phyloP scores from a whole-genome alignment of 2,113 vertebrate genomes.

The Cyanoliseus patagonus region DNA sequence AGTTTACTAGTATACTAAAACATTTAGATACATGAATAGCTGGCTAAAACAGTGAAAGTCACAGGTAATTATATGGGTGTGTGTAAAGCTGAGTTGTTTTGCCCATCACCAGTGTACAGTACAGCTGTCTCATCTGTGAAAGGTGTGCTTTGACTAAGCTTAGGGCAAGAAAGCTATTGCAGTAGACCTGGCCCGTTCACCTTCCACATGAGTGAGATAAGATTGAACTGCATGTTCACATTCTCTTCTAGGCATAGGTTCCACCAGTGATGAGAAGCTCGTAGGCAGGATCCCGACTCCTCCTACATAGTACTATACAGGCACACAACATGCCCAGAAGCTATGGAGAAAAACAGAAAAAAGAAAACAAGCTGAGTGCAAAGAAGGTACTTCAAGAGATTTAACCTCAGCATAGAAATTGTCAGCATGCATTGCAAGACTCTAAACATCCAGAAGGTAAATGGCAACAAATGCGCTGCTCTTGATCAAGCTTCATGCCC shows the following conservation, averaged over 20 bases:
- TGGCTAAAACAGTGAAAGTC: slow-evolving; percentile 54
- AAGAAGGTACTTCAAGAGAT: not conserved
- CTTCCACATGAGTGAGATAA: slow-evolving; percentile 43
- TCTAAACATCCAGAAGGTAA: not conserved
- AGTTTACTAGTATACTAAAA: slow-evolving; percentile 52
- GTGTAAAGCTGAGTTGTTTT: slow-evolving; percentile 65
- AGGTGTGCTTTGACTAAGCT: slow-evolving; percentile 73
- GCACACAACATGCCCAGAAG: slow-evolving; percentile 95
- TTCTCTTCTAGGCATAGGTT: slow-evolving; percentile 82
- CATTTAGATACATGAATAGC: slow-evolving; percentile 58
- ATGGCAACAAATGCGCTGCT: not conserved
- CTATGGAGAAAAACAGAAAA: slow-evolving; percentile 66
- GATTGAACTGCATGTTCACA: slow-evolving; percentile 33
- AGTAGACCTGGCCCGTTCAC: slow-evolving; percentile 48
- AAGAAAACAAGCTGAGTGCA: slow-evolving; percentile 36
- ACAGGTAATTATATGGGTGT: slow-evolving; percentile 32
- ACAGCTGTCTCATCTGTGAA: slow-evolving; percentile 68
- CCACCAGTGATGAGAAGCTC: slow-evolving; percentile 90
- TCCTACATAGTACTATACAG: slow-evolving; percentile 88
- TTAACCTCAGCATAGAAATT: not conserved
- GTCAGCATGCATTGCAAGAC: not conserved
- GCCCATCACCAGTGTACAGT: slow-evolving; percentile 75
- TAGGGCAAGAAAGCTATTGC: slow-evolving; percentile 69
- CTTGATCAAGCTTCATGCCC: not conserved
- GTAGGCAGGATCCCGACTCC: slow-evolving; percentile 89